A percentile compares a stretch with the other conserved stretches of the same genome.
These are phyloP conservation scores for Oreochromis spilurus DNA, from an alignment of 2,113 vertebrate species.

Conservation along the genomic window DNA sequence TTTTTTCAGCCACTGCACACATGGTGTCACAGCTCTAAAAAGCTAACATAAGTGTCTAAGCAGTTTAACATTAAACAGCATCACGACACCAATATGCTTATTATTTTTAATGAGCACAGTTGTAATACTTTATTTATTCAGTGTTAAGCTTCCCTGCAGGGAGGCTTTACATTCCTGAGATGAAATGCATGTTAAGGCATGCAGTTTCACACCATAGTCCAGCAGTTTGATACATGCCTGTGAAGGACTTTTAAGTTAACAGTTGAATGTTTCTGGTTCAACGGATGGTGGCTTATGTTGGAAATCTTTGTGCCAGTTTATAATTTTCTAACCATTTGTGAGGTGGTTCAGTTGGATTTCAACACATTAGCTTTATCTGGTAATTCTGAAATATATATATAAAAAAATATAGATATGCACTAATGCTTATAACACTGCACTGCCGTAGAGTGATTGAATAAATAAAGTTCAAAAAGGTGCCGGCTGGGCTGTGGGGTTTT, in stretches of 20 bases:
- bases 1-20: background rate
- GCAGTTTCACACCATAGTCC: background rate
- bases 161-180: background rate
- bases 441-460: background rate
- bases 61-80: rapidly evolving
- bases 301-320: background rate
- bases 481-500: background rate
- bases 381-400: background rate
- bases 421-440: rapidly evolving
- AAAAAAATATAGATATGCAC: background rate
- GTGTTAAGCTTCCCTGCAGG: background rate
- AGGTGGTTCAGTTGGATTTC: background rate
- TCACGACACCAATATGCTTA: background rate
- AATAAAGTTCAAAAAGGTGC: background rate
- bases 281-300: rapidly evolving
- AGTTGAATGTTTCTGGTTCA: background rate
- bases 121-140: background rate
- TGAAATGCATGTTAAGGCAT: background rate
- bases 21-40: background rate
- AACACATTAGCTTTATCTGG: background rate
- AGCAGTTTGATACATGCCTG: background rate
- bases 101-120: background rate
- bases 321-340: rapidly evolving
- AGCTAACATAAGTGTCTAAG: rapidly evolving
- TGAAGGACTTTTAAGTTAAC: background rate